phyloP scores from a whole-genome alignment of 2,113 vertebrate genomes.

The Smithornis capensis region DNA sequence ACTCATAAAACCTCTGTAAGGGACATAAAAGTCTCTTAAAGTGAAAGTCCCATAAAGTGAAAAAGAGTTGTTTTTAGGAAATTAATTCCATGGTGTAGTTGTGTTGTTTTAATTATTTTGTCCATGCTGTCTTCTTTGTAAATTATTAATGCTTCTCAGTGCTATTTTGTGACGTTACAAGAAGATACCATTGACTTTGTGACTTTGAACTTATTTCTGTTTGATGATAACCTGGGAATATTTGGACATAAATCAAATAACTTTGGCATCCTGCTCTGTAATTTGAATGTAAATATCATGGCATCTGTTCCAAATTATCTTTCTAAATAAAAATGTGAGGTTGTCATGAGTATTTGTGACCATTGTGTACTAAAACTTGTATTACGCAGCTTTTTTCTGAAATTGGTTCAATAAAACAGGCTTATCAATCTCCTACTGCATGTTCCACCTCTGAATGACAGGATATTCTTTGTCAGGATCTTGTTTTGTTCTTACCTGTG shows the following conservation, averaged over 20 bases:
- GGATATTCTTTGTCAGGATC: background rate
- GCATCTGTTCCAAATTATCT: background rate
- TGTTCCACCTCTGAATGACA: background rate
- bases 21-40: background rate
- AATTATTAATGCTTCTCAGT: background rate
- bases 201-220: background rate
- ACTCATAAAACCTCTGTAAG: background rate
- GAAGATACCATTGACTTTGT: background rate
- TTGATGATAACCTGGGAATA: background rate
- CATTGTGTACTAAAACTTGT: background rate
- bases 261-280: background rate
- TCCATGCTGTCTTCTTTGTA: background rate
- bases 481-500: background rate
- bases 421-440: background rate
- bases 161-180: background rate
- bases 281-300: background rate
- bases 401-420: background rate
- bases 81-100: background rate
- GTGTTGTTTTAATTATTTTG: background rate
- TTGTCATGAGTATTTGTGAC: background rate
- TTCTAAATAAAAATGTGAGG: slow-evolving; percentile 23
- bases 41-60: too few relatives aligned
- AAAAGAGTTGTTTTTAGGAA: background rate
- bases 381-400: background rate
- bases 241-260: background rate